Evolutionary conservation across 1,140 invertebrate genomes (phyloP).

Genomic region (Procambarus clarkii): DNA sequence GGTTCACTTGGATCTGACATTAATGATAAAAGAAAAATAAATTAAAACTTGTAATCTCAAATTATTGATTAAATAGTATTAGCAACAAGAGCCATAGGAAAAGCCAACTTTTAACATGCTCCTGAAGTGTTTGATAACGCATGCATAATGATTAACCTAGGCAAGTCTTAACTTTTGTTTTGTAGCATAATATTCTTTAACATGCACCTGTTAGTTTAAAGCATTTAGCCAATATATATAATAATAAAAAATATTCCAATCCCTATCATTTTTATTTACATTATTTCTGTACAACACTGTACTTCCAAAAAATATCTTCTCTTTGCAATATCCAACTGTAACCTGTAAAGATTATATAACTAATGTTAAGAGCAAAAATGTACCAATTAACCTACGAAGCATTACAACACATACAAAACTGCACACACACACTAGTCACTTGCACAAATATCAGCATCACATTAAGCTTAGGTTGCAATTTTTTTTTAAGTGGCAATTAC

Average conservation of each 20-base stretch:
- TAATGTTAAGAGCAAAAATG: background rate
- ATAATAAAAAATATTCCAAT: background rate
- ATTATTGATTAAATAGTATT: background rate
- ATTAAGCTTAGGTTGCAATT: background rate
- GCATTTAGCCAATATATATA: background rate
- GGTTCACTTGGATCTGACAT: background rate
- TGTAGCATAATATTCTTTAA: background rate
- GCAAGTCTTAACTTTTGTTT: background rate
- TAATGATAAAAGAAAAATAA: background rate
- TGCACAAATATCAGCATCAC: background rate
- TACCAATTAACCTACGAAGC: background rate
- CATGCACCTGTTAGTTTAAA: slow-evolving; percentile 4
- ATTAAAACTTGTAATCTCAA: background rate
- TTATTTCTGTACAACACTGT: background rate
- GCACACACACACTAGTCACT: background rate
- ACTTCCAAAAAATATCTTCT: background rate
- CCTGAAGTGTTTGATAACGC: background rate
- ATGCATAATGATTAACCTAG: background rate
- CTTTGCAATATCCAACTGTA: background rate
- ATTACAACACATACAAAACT: background rate
- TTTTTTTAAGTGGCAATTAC: background rate
- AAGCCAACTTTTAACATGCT: background rate
- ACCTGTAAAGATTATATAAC: background rate
- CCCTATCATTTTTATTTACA: too few species aligned
- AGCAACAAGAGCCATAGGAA: background rate